phyloP scores from a whole-genome alignment of 2,113 vertebrate species.

The Rissa tridactyla region DNA sequence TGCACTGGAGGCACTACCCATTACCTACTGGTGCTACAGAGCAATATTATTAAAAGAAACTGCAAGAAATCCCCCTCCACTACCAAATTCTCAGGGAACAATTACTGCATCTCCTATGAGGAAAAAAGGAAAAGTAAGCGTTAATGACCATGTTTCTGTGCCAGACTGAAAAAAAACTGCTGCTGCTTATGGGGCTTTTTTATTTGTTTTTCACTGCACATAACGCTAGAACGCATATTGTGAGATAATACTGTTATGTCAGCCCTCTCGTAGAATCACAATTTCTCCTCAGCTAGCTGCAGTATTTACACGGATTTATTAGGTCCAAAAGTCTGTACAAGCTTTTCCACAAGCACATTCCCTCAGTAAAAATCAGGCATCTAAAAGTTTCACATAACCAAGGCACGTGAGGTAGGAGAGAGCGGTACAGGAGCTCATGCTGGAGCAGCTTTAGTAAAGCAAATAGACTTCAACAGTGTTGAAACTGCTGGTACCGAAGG shows the following conservation, averaged over 20 bases:
- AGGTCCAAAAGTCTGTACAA: not conserved
- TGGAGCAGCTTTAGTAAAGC: not conserved
- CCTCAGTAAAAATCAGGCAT: not conserved
- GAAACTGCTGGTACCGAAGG: not conserved
- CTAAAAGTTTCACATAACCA: not conserved
- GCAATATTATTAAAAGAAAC: not conserved
- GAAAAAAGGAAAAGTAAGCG: not conserved
- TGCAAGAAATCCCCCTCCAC: not conserved
- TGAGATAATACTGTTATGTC: not conserved
- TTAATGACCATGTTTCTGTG: not conserved
- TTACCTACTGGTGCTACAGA: not conserved
- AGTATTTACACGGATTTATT: not conserved
- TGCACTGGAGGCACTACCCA: no score
- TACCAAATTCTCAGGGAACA: not conserved
- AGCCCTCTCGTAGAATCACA: not conserved
- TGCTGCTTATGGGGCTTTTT: not conserved
- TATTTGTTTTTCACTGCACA: not conserved
- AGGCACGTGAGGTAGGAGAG: rapidly evolving
- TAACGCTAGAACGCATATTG: not conserved
- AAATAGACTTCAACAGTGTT: not conserved
- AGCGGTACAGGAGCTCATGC: not conserved
- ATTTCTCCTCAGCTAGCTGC: not conserved
- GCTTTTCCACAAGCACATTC: not conserved
- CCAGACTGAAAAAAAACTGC: not conserved
- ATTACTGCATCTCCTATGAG: not conserved